These are phyloP conservation scores for Melinopterus prodromus DNA, from an alignment of 2,888 invertebrate species.

Conservation along the genomic window DNA sequence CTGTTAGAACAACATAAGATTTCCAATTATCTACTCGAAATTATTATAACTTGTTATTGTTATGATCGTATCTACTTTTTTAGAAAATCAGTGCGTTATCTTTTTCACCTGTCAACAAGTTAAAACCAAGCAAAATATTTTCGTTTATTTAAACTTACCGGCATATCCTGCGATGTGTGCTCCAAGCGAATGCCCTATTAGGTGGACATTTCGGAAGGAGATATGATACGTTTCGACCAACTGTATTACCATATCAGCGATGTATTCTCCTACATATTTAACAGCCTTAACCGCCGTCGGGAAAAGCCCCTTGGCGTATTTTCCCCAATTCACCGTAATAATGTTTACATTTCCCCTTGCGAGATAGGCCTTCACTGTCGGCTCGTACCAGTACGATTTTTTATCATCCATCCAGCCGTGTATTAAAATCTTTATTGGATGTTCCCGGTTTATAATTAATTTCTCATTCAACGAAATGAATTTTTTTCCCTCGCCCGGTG, in stretches of 20 bases:
- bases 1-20: no score
- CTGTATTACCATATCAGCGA: constrained; percentile 47
- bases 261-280: constrained; percentile 47
- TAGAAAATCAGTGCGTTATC: no score
- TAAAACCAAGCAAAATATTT: no score
- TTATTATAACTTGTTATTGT: no score
- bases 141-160: constrained; percentile 42
- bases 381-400: constrained; percentile 38
- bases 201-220: constrained; percentile 45
- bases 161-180: constrained; percentile 53
- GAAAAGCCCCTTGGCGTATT: constrained; percentile 30
- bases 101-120: no score
- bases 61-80: no score
- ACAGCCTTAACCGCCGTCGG: constrained; percentile 42
- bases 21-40: no score
- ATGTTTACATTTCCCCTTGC: constrained; percentile 32
- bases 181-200: constrained; percentile 55
- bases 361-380: constrained; percentile 37
- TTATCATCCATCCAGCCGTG: constrained; percentile 40
- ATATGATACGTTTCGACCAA: constrained; percentile 31
- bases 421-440: constrained; percentile 39
- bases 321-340: constrained; percentile 34
- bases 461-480: constrained; percentile 11
- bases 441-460: constrained; percentile 19
- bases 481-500: constrained; percentile 18